Evolutionary conservation across 2,113 vertebrate species (phyloP), one percentile per base, ranked within the genome.

Genomic region (Pithys albifrons): DNA sequence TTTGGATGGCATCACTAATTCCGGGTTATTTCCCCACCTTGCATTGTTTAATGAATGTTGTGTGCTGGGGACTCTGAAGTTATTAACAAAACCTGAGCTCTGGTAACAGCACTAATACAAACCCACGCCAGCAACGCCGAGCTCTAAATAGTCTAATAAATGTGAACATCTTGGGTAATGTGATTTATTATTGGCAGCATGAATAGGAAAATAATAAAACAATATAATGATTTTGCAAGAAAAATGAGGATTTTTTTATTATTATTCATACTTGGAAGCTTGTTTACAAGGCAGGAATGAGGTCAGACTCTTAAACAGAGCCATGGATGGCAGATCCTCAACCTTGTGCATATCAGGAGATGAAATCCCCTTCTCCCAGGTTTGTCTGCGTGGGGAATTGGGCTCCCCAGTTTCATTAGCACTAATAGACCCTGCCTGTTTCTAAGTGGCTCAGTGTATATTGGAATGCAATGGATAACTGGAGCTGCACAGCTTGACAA

Each of bases 121-220:
- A 96, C 73, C 57, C 74, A 61, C 49, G 18, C 59, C 92, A 74
- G 65, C 43, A 35, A 85, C 11, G 13, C 93, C 23, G 85, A 94
- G 94, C 91, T 96, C 93, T 96, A 97, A 97, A 91, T 85, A 94
- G 75, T 72, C 66, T 95, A 97, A 97, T 97, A 96, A 97, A 97
- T 95, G 84, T 83, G 96, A 97, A 96, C 89, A 93, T 92, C 94
- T 88, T 76, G 88, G 96, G 80, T 74, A 92, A 95, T 88, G 87
- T 75, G 94, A 95, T 97, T 97, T 97, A 95, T 97, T 97, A 97
- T 93, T 95, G 95, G 91, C 95, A 69, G 78, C 86, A 55, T 95
- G 96, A 95, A 97, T 94, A 95, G 95, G 89, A 88, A 97, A 97
- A 95, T 96, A 97, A 96, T 90, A 93, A 97, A 97, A 85, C 91